Percentiles rank a stretch among this genome's conserved stretches.
These are phyloP conservation scores for Gymnarchus niloticus DNA, from an alignment of 2,113 vertebrate species.

Conservation along the genomic window DNA sequence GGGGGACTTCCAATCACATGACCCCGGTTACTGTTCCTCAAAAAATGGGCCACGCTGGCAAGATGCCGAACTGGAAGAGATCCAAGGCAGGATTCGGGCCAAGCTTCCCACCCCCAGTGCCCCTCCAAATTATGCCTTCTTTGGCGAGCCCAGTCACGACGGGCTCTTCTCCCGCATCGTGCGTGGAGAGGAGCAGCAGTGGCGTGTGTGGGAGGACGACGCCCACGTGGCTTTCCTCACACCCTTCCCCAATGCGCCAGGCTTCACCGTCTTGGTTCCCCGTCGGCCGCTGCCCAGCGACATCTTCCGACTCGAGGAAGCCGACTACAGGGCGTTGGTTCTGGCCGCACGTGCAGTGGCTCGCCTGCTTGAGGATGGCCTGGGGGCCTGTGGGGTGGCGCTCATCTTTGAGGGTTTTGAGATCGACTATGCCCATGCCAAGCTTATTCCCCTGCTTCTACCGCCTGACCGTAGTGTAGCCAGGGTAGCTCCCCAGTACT, in stretches of 20 bases:
- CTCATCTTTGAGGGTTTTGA: conserved; percentile 67
- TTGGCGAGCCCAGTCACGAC: conserved; percentile 47
- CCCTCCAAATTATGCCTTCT: conserved; percentile 54
- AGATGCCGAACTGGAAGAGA: conserved; percentile 43
- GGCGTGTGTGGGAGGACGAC: conserved; percentile 68
- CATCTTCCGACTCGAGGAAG: conserved; percentile 52
- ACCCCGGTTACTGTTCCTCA: conserved; percentile 64
- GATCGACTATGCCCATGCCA: conserved; percentile 64
- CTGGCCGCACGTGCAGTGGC: conserved; percentile 55
- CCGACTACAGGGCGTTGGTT: conserved; percentile 56
- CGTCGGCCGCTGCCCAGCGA: conserved; percentile 61
- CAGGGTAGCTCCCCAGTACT: conserved; percentile 43
- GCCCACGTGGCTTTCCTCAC: conserved; percentile 65
- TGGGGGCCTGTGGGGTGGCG: conserved; percentile 54
- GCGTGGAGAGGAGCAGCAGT: conserved; percentile 62
- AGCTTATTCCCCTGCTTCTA: conserved; percentile 57
- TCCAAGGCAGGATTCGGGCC: conserved; percentile 54
- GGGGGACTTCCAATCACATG: conserved; percentile 54
- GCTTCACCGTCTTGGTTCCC: conserved; percentile 62
- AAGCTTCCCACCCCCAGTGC: conserved; percentile 56
- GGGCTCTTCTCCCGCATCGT: conserved; percentile 62
- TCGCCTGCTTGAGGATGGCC: conserved; percentile 49
- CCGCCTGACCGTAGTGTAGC: conserved; percentile 33
- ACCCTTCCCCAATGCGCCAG: conserved; percentile 64
- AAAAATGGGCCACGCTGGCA: conserved; percentile 59